Base-by-base conservation (phyloP, 2,113 vertebrate genomes). In the Heloderma charlesbogerti region DNA sequence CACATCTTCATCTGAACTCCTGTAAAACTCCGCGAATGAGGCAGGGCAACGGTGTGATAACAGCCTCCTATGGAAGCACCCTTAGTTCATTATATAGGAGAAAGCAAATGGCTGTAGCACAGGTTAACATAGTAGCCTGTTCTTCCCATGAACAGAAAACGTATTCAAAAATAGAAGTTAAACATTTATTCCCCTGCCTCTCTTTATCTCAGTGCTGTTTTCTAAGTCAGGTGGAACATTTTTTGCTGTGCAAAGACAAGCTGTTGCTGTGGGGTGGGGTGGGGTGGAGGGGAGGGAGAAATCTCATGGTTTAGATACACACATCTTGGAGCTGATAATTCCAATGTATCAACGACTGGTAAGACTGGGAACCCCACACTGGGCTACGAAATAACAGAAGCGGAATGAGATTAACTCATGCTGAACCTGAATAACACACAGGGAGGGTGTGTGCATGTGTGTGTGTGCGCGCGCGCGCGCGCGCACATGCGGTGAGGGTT, bases 191-290 rank as follows among this genome's bases (percentile, higher is more conserved):
- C 20, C 8, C 2, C 6, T 79, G 77, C 37, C 57, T 51, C 91
- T 74, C 89, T 92, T 92, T 71, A 90, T 63, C 82, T 0, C 0
- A 31, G 77, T 92, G 60, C 71, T 85, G 60, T 43, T 91, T 95
- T 92, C 91, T 8, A 94, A 79, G 71, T 94, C 92, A 95, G 66
- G 57, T 83, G 79, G 78, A 86, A 93, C 6, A 34, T n/a, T 88
- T 91, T 86, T 74, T 92, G 74, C 78, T 95, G 77, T 91, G 66
- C 78, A 82, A 45, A 66, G 87, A 29, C 51, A 89, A 71, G 69
- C 83, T 34, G 84, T 69, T 27, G 79, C 80, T 84, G n/a, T n/a
- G n/a, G n/a, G n/a, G n/a, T n/a, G n/a, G n/a, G n/a, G 34, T 3
- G 27, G 83, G 37, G 89, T 15, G n/a, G 16, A 31, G 34, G 18